Percentiles rank a stretch among this genome's conserved stretches.
These are phyloP conservation scores for Liposcelis brunnea DNA, from an alignment of 2,888 invertebrate genomes.

Conservation along the genomic window DNA sequence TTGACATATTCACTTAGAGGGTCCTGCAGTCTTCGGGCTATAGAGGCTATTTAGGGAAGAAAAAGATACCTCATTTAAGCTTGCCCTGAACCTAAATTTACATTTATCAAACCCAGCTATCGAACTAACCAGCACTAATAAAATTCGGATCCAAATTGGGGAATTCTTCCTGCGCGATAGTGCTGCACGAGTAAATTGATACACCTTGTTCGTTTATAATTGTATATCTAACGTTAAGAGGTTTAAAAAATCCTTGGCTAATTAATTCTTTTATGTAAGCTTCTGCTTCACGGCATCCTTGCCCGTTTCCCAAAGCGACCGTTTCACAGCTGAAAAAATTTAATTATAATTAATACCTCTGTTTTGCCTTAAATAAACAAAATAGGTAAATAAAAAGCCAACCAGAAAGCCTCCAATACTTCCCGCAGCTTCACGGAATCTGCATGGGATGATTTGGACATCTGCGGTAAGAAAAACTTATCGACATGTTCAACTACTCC, in stretches of 20 bases:
- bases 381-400: slow-evolving; percentile 18
- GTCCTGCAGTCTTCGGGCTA: slow-evolving; percentile 77
- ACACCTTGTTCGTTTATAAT: slow-evolving; percentile 85
- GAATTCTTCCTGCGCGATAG: slow-evolving; percentile 68
- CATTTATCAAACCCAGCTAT: neutral
- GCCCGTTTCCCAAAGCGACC: slow-evolving; percentile 84
- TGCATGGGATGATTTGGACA: too few relatives aligned
- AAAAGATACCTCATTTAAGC: slow-evolving; percentile 11
- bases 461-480: neutral
- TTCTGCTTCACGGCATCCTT: slow-evolving; percentile 78
- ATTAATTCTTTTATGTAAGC: slow-evolving; percentile 47
- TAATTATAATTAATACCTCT: neutral
- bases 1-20: slow-evolving; percentile 84
- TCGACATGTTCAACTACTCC: slow-evolving; percentile 25
- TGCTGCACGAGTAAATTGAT: slow-evolving; percentile 79
- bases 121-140: slow-evolving; percentile 45
- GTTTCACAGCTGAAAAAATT: slow-evolving; percentile 43
- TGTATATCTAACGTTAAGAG: slow-evolving; percentile 45
- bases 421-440: slow-evolving; percentile 31
- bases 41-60: slow-evolving; percentile 43
- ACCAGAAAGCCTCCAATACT: slow-evolving; percentile 40
- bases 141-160: slow-evolving; percentile 67
- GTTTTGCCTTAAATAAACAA: neutral
- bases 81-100: neutral
- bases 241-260: slow-evolving; percentile 33